Evolutionary conservation across 2,888 invertebrate species (phyloP).

Genomic region (Archips xylosteana): DNA sequence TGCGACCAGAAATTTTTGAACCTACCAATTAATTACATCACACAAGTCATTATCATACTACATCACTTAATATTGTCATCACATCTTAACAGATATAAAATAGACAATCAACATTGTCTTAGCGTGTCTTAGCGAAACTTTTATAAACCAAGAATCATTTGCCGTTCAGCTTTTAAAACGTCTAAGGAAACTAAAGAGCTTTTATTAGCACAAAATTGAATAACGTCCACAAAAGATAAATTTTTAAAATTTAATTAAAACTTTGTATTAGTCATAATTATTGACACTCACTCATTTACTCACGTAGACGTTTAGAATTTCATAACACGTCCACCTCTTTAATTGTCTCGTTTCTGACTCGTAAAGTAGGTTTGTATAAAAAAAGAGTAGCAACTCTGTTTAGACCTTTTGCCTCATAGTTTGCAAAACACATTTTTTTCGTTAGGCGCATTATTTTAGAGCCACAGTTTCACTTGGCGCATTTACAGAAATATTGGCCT

Average conservation of each 20-base stretch:
- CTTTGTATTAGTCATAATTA: slow-evolving; percentile 11
- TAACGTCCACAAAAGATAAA: slow-evolving; percentile 6
- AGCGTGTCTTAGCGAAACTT: neutral
- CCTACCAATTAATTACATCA: neutral
- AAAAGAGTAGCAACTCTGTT: neutral
- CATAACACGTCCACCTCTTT: slow-evolving; percentile 14
- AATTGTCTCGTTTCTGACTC: slow-evolving; percentile 15
- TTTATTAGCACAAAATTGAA: slow-evolving; percentile 9
- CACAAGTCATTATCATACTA: neutral
- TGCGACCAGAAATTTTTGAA: neutral
- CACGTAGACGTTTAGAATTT: slow-evolving; percentile 7
- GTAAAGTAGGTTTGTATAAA: slow-evolving; percentile 8
- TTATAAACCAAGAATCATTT: neutral
- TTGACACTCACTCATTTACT: neutral
- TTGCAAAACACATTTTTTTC: slow-evolving; percentile 23
- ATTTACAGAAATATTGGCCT: no score
- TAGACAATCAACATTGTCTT: neutral
- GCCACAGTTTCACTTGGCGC: neutral
- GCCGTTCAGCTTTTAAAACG: neutral
- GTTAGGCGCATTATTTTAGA: neutral
- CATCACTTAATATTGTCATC: neutral
- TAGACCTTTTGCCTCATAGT: slow-evolving; percentile 27
- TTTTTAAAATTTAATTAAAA: neutral
- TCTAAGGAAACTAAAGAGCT: slow-evolving; percentile 9
- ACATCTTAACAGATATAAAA: neutral